Base-by-base conservation (phyloP, 2,888 invertebrate genomes). In the Oscheius sp. region DNA sequence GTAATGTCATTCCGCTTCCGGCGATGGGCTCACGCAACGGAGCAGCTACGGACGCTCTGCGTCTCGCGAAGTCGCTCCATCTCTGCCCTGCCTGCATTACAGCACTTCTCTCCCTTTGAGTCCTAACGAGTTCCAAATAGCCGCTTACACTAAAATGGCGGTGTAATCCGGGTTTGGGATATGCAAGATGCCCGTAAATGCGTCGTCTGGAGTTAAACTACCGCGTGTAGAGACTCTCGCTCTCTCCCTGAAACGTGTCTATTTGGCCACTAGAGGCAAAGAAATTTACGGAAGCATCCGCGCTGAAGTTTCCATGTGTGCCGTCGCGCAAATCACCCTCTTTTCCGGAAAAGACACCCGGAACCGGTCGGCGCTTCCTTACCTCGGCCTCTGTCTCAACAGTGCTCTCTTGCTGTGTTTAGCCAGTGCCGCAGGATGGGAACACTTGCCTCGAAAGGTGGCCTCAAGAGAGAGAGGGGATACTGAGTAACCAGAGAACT, bases 371-470 rank as follows among this genome's bases (percentile, higher is more conserved):
- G 70, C 59, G 58, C 58, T 58, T 57, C 70, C 55, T 68, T 47
- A 37, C 37, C 70, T 70, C 55, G 32, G 70, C 57, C 70, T 70
- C 70, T 37, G 33, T 1, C 58, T 70, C 58, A 42, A 13, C 58
- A 58, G 59, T 57, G 57, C 70, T 70, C 58, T 70, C 70, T 70
- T 35, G 58, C 58, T 55, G 47, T 70, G 70, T 70, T 70, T 70
- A 70, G 70, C 70, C 58, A 70, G 57, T 55, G 70, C 66, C 66
- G 70, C 55, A 57, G 70, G 70, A 58, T 55, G 59, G 70, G 70
- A 70, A 70, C 70, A 70, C 70, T 70, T 70, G 70, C 70, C 70
- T 70, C 59, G 57, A 68, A 70, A 70, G 70, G 70, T 35, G 70
- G 70, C 70, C 57, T 53, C 70, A 57, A 10, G 57, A 42, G 47